A percentile compares a stretch with the other conserved stretches of the same genome.
Conservation (phyloP, 2,113 vertebrate genomes). For the Indri indri region DNA sequence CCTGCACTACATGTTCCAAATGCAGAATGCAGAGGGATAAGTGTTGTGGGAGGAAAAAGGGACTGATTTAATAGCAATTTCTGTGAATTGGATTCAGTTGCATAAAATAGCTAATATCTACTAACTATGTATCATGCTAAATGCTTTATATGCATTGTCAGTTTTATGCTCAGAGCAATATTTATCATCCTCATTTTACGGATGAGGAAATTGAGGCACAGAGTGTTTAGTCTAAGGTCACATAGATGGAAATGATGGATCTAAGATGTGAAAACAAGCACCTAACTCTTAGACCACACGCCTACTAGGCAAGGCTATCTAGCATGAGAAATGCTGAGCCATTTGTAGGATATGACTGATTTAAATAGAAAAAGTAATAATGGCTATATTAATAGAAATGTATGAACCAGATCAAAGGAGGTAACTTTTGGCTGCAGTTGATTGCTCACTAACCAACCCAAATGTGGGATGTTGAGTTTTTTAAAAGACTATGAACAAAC, state of each 20-base stretch:
- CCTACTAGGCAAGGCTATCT: neutral
- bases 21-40: too few relatives aligned
- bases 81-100: too few relatives aligned
- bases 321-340: neutral
- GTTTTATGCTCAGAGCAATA: too few relatives aligned
- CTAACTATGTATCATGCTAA: too few relatives aligned
- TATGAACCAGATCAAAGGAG: neutral
- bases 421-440: neutral
- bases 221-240: neutral
- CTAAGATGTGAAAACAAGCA: neutral
- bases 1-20: too few relatives aligned
- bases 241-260: neutral
- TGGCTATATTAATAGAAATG: slow-evolving; percentile 10
- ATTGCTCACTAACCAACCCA: neutral
- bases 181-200: too few relatives aligned
- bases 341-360: neutral
- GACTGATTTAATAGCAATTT: too few relatives aligned
- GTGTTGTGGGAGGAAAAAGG: too few relatives aligned
- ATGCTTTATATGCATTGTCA: too few relatives aligned
- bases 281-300: neutral
- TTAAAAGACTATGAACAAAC: neutral
- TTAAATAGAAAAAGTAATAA: neutral
- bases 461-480: neutral
- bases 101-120: too few relatives aligned
- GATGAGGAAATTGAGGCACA: neutral